Evolutionary conservation across 2,113 vertebrate species (phyloP), one percentile per base, ranked within the genome.

Genomic region (Laticauda colubrina): DNA sequence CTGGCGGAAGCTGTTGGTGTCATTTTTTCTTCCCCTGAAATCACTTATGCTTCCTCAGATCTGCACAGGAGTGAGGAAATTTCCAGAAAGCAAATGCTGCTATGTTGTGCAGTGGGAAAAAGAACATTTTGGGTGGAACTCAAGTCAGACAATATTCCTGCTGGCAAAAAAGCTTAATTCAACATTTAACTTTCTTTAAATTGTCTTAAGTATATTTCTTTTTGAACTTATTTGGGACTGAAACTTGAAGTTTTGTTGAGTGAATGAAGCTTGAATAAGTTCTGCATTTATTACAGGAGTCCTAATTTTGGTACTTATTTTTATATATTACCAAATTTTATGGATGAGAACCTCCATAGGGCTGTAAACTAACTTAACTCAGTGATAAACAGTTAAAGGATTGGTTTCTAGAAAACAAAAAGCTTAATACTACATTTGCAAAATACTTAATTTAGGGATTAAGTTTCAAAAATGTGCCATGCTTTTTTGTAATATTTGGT

Each of bases 241-340:
- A 81, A 39, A 81, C 69, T 81, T 81, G 69, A 81, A 39, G 3
- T 81, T 81, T 34, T 39, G 34, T 81, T 39, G 34, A 81, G 2
- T 29, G 89, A 24, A 45, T 93, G 85, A 91, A 91, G 81, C 54
- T 88, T 89, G 10, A 92, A 29, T 0, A 0, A 89, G n/a, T 9
- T 48, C 39, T 88, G 90, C 89, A 92, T 94, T 87, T 94, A 90
- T 0, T 0, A 34, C 81, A 26, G 89, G 86, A 2, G 29, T 85
- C 45, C 45, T 90, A 39, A 9, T 55, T 90, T 57, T 90, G 93
- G 48, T 93, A 54, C 69, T 91, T 45, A 23, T 43, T 48, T 93
- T 95, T 56, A 94, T 89, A 48, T 43, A 81, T 0, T n/a, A 87
- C 45, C 89, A 94, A 55, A 94, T 1, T 90, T 93, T 23, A 6